Percentiles rank a stretch among this genome's conserved stretches.
phyloP scores from a whole-genome alignment of 1,140 invertebrate genomes.

The Trachelipus rathkii region DNA sequence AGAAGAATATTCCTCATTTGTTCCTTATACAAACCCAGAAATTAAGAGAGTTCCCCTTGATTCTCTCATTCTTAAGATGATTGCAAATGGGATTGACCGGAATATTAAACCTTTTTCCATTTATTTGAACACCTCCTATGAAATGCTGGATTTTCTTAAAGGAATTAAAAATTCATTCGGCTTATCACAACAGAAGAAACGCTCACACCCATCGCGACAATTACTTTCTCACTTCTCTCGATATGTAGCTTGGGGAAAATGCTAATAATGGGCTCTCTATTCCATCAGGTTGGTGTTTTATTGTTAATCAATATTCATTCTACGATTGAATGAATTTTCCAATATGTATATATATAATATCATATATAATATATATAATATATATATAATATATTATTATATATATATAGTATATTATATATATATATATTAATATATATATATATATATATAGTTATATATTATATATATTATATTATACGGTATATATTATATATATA shows the following conservation, averaged over 20 bases:
- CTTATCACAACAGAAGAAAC: slow-evolving; percentile 75
- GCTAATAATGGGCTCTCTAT: slow-evolving; percentile 85
- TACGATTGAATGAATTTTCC: too few species aligned
- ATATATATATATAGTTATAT: background rate
- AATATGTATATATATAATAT: too few species aligned
- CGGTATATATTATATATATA: slow-evolving; percentile 12
- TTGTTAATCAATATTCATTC: too few species aligned
- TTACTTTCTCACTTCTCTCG: slow-evolving; percentile 85
- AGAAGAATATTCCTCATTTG: slow-evolving; percentile 72
- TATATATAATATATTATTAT: too few species aligned
- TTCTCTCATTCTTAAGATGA: slow-evolving; percentile 87
- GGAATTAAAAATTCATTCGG: slow-evolving; percentile 59
- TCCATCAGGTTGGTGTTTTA: slow-evolving; percentile 57
- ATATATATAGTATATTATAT: too few species aligned
- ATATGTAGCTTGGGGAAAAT: slow-evolving; percentile 94
- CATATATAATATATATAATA: too few species aligned
- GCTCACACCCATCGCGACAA: slow-evolving; percentile 83
- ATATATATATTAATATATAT: too few species aligned
- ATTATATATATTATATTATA: background rate
- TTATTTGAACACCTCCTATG: slow-evolving; percentile 78
- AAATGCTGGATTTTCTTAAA: slow-evolving; percentile 67
- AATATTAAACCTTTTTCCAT: slow-evolving; percentile 90
- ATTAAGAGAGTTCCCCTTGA: slow-evolving; percentile 88
- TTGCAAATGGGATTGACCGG: slow-evolving; percentile 84
- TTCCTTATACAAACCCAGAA: slow-evolving; percentile 80